These are phyloP conservation scores for Dromococcyx pavoninus DNA, from an alignment of 2,797 vertebrate genomes.

Conservation along the genomic window DNA sequence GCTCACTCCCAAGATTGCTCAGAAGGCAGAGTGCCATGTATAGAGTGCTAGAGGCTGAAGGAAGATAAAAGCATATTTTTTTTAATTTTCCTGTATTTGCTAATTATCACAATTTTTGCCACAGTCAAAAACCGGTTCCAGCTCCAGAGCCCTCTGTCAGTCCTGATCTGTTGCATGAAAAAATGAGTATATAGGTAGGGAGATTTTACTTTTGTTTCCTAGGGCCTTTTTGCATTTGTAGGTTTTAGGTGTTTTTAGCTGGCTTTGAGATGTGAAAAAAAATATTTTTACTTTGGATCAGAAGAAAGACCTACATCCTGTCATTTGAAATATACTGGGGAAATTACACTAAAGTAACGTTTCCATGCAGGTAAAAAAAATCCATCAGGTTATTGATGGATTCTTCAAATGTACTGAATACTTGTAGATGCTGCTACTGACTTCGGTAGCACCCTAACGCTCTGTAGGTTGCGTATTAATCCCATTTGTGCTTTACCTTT, in stretches of 20 bases:
- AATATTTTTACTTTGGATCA: conserved; percentile 3
- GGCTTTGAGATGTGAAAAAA: neutral
- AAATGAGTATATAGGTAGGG: neutral
- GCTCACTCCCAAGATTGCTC: neutral
- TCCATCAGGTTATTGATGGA: neutral
- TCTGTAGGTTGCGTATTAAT: neutral
- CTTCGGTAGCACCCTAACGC: neutral
- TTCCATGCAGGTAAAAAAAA: neutral
- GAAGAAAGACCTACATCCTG: neutral
- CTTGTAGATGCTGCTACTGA: neutral
- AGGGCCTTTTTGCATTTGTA: neutral
- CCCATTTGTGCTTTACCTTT: neutral
- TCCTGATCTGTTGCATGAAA: neutral
- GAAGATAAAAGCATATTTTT: neutral
- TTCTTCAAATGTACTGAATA: neutral
- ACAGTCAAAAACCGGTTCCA: neutral
- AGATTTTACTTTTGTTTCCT: neutral
- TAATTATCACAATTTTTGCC: neutral
- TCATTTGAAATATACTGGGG: conserved; percentile 11
- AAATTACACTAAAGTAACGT: conserved; percentile 17
- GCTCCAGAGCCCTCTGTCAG: neutral
- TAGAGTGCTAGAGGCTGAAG: neutral
- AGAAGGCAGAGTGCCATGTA: neutral
- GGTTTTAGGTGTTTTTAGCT: conserved; percentile 14
- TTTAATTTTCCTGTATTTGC: neutral